These are phyloP conservation scores for Craniophora ligustri DNA, from an alignment of 2,888 invertebrate species.

Conservation along the genomic window DNA sequence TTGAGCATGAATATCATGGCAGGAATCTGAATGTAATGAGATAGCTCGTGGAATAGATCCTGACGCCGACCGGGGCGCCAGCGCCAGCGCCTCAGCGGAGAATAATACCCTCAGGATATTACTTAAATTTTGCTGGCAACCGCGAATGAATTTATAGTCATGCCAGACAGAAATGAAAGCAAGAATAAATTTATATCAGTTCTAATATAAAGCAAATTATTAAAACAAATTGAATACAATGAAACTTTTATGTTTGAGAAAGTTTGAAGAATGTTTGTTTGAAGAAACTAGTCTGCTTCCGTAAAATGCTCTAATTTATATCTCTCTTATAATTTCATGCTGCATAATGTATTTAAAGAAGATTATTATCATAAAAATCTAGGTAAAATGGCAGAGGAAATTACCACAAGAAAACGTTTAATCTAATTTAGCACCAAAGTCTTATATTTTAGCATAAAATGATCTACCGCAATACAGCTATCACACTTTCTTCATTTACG, in stretches of 20 bases:
- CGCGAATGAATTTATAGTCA: constrained; percentile 37
- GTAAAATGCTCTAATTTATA: not conserved
- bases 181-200: constrained; percentile 33
- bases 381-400: not conserved
- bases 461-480: constrained; percentile 11
- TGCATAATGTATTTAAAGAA: constrained; percentile 8
- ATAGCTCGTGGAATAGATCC: constrained; percentile 40
- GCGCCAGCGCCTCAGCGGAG: not conserved
- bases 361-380: constrained; percentile 7
- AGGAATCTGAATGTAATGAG: constrained; percentile 43
- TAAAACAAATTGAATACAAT: constrained; percentile 16
- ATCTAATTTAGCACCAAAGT: constrained; percentile 9
- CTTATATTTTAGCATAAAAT: constrained; percentile 9
- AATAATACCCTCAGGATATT: constrained; percentile 42
- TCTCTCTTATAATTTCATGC: constrained; percentile 24
- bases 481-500: constrained; percentile 35
- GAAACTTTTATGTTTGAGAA: constrained; percentile 13
- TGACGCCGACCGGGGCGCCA: constrained; percentile 24
- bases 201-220: constrained; percentile 33
- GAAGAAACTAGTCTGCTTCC: not conserved
- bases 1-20: constrained; percentile 35
- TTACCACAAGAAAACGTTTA: constrained; percentile 1
- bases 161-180: constrained; percentile 26
- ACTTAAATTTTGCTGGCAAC: constrained; percentile 39
- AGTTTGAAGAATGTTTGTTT: no score